Evolutionary conservation across 2,113 vertebrate species (phyloP).

Genomic region (Hipposideros armiger): DNA sequence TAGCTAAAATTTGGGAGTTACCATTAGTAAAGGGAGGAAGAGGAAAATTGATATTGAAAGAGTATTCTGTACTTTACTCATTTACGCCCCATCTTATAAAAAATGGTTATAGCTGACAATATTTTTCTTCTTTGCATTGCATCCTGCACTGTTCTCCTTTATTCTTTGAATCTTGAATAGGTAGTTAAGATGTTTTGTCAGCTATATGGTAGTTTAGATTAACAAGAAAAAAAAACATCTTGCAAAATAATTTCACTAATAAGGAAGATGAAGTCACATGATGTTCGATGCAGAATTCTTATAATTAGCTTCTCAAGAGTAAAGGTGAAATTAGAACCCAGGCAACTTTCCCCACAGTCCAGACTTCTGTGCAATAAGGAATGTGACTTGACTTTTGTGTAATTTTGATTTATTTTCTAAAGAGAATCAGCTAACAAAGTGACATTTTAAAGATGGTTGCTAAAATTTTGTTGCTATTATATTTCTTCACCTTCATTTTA

Average conservation of each 20-base stretch:
- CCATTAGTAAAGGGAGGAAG: neutral
- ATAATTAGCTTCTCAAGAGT: neutral
- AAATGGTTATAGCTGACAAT: neutral
- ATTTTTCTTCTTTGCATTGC: neutral
- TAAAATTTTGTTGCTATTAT: neutral
- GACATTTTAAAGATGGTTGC: neutral
- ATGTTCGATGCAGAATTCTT: neutral
- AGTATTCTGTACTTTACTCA: neutral
- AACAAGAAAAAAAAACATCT: neutral
- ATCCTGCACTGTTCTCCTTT: neutral
- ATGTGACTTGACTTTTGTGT: neutral
- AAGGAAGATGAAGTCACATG: neutral
- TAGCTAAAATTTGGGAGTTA: neutral
- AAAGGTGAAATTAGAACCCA: neutral
- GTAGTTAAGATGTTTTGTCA: neutral
- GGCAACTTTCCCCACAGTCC: neutral
- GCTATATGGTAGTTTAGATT: neutral
- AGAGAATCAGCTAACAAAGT: neutral
- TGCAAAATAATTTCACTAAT: neutral
- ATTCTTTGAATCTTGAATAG: conserved; percentile 1
- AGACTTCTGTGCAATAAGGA: neutral
- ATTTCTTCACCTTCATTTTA: neutral
- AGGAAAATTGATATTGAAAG: neutral
- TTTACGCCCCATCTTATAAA: neutral
- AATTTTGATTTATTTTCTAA: neutral